Evolutionary conservation across 1,140 invertebrate species (phyloP).

Genomic region (Drosophila eugracilis): DNA sequence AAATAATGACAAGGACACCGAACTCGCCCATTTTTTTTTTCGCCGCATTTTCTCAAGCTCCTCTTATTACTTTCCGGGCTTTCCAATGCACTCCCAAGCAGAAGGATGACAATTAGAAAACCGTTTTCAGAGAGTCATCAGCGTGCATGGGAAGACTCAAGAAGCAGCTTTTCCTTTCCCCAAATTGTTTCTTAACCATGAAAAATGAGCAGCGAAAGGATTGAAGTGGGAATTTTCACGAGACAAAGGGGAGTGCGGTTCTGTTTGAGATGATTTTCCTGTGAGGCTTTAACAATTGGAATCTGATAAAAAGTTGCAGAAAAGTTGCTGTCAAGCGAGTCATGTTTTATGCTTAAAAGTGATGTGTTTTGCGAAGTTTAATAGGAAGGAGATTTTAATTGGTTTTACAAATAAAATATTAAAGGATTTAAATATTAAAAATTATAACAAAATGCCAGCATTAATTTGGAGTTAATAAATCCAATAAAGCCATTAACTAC

Average conservation of each 20-base stretch:
- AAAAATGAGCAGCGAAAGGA: constrained; percentile 45
- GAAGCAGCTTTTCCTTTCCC: constrained; percentile 11
- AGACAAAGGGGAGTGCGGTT: constrained; percentile 20
- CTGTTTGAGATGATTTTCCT: not conserved
- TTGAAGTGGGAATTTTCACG: constrained; percentile 5
- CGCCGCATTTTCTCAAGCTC: constrained; percentile 17
- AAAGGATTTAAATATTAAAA: not conserved
- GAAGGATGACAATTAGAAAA: constrained; percentile 57
- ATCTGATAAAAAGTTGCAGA: constrained; percentile 17
- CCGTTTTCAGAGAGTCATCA: constrained; percentile 31
- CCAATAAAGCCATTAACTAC: not conserved
- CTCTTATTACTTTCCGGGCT: constrained; percentile 41
- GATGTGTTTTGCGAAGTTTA: no score
- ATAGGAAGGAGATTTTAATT: no score
- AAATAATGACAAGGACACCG: constrained; percentile 75
- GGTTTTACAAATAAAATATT: not conserved
- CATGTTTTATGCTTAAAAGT: not conserved
- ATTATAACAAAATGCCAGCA: not conserved
- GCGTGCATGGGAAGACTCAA: constrained; percentile 17
- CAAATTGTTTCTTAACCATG: constrained; percentile 25
- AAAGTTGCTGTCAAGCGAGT: constrained; percentile 1
- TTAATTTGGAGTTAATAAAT: not conserved
- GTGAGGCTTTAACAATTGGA: not conserved
- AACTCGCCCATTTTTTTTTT: constrained; percentile 5
- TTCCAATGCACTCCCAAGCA: constrained; percentile 34